These are phyloP conservation scores for Arrhopalites spinosus DNA, from an alignment of 2,888 invertebrate genomes.

Conservation along the genomic window DNA sequence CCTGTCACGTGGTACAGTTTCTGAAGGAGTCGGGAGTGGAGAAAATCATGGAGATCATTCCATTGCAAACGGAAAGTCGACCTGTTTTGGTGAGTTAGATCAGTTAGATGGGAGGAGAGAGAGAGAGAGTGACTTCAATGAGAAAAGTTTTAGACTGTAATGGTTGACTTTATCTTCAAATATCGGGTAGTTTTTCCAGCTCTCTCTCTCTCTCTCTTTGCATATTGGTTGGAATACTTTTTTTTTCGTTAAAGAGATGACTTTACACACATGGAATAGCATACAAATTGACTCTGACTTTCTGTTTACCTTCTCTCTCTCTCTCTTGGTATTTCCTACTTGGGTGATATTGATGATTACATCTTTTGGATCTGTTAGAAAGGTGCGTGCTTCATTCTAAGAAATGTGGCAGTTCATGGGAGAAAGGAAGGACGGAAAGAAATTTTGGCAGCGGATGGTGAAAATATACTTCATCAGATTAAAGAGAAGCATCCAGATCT, in stretches of 20 bases:
- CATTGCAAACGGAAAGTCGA: constrained; percentile 26
- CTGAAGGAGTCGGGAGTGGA: constrained; percentile 41
- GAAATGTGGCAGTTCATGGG: constrained; percentile 47
- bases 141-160: neutral
- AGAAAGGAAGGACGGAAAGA: constrained; percentile 35
- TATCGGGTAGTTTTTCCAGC: neutral
- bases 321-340: neutral
- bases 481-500: constrained; percentile 38
- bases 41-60: constrained; percentile 42
- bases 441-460: constrained; percentile 39
- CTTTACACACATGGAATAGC: neutral
- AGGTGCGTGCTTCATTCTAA: constrained; percentile 44
- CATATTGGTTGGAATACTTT: too few species aligned
- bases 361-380: constrained; percentile 41
- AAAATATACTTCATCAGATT: constrained; percentile 40
- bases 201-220: neutral
- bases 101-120: neutral
- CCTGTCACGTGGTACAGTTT: constrained; percentile 45
- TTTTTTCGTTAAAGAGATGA: too few species aligned
- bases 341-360: neutral
- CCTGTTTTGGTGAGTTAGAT: constrained; percentile 36
- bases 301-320: neutral
- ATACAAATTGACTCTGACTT: neutral
- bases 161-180: neutral
- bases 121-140: too few species aligned